A percentile compares a stretch with the other conserved stretches of the same genome.
Evolutionary conservation across 2,888 invertebrate genomes (phyloP).

Genomic region (Coremacera marginata): DNA sequence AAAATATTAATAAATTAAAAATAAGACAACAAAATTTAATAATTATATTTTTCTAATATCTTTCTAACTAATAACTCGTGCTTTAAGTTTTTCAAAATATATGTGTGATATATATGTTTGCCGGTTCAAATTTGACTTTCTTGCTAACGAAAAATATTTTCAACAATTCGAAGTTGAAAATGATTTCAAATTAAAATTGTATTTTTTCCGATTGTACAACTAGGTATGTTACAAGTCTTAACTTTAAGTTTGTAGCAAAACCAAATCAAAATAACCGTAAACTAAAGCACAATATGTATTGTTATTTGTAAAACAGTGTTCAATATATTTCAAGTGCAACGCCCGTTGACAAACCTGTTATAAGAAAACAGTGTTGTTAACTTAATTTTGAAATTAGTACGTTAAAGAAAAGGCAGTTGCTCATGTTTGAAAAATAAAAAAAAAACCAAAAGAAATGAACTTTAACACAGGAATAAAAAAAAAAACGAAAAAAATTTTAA

Average conservation of each 20-base stretch:
- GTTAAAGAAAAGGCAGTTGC: conserved; percentile 29
- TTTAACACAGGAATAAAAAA: conserved; percentile 19
- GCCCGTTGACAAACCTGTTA: background rate
- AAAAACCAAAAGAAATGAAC: background rate
- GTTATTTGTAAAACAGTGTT: background rate
- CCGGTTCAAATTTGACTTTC: no score
- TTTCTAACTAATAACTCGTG: background rate
- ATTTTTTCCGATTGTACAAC: no score
- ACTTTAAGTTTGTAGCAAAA: no score
- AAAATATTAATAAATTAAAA: background rate
- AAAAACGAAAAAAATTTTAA: background rate
- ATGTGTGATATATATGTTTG: no score
- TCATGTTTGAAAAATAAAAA: conserved; percentile 12
- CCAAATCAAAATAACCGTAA: background rate
- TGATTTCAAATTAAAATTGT: no score
- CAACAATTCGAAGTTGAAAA: no score
- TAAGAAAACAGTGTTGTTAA: background rate
- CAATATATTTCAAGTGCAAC: background rate
- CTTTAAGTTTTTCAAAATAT: background rate
- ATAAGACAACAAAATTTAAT: conserved; percentile 13
- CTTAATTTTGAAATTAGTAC: conserved; percentile 20
- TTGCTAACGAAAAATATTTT: no score
- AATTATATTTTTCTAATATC: background rate
- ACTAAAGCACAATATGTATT: conserved; percentile 14
- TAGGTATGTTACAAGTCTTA: no score